phyloP scores from a whole-genome alignment of 2,888 invertebrate genomes.

The Agapetus fuscipes region DNA sequence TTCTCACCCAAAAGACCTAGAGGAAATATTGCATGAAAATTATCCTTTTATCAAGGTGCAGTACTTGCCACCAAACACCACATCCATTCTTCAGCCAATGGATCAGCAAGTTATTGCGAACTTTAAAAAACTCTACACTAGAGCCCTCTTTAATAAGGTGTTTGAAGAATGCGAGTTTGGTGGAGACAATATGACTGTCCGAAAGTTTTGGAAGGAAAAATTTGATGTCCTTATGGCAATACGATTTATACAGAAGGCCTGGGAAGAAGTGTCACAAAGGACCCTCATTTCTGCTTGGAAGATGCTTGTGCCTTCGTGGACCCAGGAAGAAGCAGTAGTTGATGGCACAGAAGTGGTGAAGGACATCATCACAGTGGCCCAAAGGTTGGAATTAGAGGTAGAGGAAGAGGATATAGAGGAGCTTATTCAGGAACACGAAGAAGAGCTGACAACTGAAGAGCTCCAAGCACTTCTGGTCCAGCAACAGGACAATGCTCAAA shows the following conservation, averaged over 20 bases:
- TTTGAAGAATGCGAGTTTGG: conserved; percentile 7
- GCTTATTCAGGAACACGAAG: conserved; percentile 12
- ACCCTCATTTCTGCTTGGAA: conserved; percentile 15
- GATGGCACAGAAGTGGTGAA: conserved; percentile 11
- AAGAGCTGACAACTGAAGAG: conserved; percentile 18
- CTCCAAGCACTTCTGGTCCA: conserved; percentile 17
- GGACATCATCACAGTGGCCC: conserved; percentile 14
- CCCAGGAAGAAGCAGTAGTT: conserved; percentile 7
- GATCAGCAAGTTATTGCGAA: conserved; percentile 10
- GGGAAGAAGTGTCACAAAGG: conserved; percentile 11
- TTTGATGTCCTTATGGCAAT: conserved; percentile 14
- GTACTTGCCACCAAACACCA: conserved; percentile 2
- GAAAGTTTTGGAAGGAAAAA: conserved; percentile 12
- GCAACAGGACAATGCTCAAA: conserved; percentile 19
- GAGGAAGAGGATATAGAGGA: conserved; percentile 11
- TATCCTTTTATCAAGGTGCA: conserved; percentile 14
- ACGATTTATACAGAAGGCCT: conserved; percentile 13
- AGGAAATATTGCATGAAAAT: conserved; percentile 16
- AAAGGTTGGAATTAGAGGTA: conserved; percentile 15
- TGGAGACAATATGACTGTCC: conserved; percentile 13
- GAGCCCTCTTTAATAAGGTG: conserved; percentile 1
- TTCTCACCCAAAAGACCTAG: conserved; percentile 13
- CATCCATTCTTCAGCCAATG: no score
- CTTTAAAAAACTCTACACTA: conserved; percentile 12
- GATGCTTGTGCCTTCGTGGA: conserved; percentile 15